Evolutionary conservation across 2,797 vertebrate genomes (phyloP).

Genomic region (Mormyrops attenuatus): DNA sequence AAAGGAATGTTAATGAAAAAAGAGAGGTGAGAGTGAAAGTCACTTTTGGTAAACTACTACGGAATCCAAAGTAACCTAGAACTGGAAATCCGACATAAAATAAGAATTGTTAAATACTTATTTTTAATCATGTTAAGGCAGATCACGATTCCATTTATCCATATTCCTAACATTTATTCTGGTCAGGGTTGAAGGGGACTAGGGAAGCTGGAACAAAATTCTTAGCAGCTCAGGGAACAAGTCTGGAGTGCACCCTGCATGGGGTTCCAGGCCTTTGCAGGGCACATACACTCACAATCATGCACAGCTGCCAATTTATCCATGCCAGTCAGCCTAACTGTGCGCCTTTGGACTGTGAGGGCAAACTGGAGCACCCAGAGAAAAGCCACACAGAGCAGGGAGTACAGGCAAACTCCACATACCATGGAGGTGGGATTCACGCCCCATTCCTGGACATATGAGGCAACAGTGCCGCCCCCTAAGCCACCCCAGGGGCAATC

Average conservation of each 20-base stretch:
- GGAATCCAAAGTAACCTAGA: neutral
- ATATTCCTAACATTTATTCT: neutral
- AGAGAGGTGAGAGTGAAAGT: neutral
- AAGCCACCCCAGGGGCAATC: neutral
- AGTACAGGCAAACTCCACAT: neutral
- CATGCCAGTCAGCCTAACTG: neutral
- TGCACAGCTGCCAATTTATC: neutral
- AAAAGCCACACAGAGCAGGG: neutral
- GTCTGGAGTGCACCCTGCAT: neutral
- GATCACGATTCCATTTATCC: neutral
- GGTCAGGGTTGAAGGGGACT: neutral
- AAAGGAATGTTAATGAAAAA: neutral
- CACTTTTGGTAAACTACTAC: neutral
- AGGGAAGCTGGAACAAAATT: neutral
- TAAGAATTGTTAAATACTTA: neutral
- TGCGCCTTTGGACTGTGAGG: neutral
- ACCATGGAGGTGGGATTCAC: neutral
- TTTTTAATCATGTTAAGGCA: neutral
- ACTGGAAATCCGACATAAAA: neutral
- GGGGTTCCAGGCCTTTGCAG: neutral
- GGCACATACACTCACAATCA: neutral
- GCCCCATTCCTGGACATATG: neutral
- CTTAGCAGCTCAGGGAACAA: neutral
- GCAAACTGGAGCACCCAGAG: neutral
- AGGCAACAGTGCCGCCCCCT: neutral